These are phyloP conservation scores for Halcyon malimbica DNA, from an alignment of 2,113 vertebrate species.

Conservation along the genomic window DNA sequence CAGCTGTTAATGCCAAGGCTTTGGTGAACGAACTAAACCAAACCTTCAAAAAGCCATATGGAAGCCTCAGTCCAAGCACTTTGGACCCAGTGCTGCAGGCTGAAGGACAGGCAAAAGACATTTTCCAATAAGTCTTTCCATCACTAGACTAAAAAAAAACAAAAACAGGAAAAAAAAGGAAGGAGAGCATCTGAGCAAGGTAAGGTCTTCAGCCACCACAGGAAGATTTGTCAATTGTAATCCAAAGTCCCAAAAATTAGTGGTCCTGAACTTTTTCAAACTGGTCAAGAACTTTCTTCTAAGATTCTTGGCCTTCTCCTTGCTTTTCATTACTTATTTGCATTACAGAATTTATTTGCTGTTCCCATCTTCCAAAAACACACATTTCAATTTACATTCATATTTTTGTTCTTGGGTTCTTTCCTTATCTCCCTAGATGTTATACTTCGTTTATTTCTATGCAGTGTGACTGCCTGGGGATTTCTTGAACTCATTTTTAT, in stretches of 20 bases:
- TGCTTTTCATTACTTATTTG: not conserved
- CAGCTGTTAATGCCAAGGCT: not conserved
- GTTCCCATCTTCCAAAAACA: not conserved
- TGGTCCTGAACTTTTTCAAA: not conserved
- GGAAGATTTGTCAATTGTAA: not conserved
- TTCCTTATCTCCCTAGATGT: not conserved
- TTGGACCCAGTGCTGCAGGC: not conserved
- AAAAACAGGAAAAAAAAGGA: not conserved
- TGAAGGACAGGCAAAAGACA: not conserved
- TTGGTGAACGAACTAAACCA: not conserved
- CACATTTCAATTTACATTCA: not conserved
- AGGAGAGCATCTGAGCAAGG: not conserved
- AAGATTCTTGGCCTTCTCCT: not conserved
- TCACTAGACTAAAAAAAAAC: not conserved
- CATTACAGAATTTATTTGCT: not conserved
- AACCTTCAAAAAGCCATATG: not conserved
- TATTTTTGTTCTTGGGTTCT: not conserved
- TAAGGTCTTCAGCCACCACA: not conserved
- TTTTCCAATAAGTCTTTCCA: not conserved
- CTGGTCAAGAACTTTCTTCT: not conserved
- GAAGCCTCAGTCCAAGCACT: not conserved
- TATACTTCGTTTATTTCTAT: not conserved
- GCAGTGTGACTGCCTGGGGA: not conserved
- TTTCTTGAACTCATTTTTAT: not conserved
- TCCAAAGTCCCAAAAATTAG: not conserved